Conservation (phyloP, 2,797 vertebrate species). For the Tangara arthus region DNA sequence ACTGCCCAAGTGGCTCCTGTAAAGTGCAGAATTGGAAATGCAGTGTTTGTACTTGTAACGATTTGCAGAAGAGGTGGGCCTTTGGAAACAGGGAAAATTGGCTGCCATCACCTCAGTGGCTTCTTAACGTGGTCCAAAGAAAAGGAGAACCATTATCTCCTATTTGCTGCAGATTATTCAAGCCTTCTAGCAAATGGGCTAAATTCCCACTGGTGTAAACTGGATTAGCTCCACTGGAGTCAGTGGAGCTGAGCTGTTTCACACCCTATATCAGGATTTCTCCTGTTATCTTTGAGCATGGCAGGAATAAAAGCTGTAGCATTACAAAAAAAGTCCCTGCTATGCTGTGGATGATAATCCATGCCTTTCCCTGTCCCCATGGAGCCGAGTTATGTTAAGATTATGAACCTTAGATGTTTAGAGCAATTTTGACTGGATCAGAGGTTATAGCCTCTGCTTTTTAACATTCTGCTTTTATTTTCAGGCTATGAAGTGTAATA, state of each 20-base stretch:
- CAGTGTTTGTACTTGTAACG: slow-evolving; percentile 17
- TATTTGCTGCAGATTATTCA: background rate
- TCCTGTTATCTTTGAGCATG: background rate
- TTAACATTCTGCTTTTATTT: slow-evolving; percentile 80
- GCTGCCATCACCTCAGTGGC: background rate
- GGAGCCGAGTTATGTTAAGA: slow-evolving; percentile 61
- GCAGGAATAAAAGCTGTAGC: background rate
- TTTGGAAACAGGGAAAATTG: background rate
- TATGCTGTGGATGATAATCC: slow-evolving; percentile 9
- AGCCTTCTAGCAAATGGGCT: background rate
- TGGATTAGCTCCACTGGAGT: background rate
- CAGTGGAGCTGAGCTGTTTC: background rate
- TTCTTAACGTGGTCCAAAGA: background rate
- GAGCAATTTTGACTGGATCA: slow-evolving; percentile 70
- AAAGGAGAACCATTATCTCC: background rate
- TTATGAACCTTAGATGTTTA: slow-evolving; percentile 68
- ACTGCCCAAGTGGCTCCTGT: background rate
- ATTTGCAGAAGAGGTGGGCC: slow-evolving; percentile 1
- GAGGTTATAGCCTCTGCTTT: slow-evolving; percentile 77
- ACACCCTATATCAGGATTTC: background rate
- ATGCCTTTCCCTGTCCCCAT: slow-evolving; percentile 29
- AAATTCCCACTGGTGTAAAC: background rate
- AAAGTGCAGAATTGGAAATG: slow-evolving; percentile 3
- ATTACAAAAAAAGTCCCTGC: background rate
- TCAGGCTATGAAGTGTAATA: slow-evolving; percentile 82